Evolutionary conservation across 1,140 invertebrate species (phyloP), one percentile per base, ranked within the genome.

Genomic region (Neodiprion fabricii): DNA sequence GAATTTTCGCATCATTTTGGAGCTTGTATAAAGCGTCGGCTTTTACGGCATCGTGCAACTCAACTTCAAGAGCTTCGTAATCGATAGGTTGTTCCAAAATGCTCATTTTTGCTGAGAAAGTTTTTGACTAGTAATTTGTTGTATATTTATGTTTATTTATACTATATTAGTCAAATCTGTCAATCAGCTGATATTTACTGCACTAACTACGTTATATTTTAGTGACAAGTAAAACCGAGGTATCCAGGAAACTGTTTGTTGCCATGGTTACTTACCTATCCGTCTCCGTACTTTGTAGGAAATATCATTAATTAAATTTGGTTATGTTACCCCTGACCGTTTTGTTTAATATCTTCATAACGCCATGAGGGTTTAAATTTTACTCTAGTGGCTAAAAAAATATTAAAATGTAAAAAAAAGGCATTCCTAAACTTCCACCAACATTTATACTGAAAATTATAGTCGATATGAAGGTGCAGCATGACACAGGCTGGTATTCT

Each of bases 1-100:
- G 82, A 12, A 92, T 79, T 82, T 92, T 92, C 40, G 91, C 91
- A 79, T 91, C 90, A 75, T 92, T 92, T 77, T 89, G 87, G 71
- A 92, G 78, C 82, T 88, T 86, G 74, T 92, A 91, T 9, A 90
- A 79, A 81, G 91, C 87, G 70, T 91, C 91, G 2, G 84, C 81
- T 49, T 82, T 79, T 12, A 91, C 74, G 48, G 86, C 85, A 10
- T 84, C 77, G 14, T 88, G 76, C 14, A 91, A 82, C 68, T 90
- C 84, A 73, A 77, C 53, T 79, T 87, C 86, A 28, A 90, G 78
- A 48, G 71, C 74, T 75, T 82, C 78, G 66, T 85, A 86, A 80
- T 89, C 76, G 61, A 88, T 82, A 2, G 77, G 67, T 48, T 79
- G 70, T 48, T 83, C 84, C 71, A 82, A 76, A 65, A 75, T 77